Evolutionary conservation across 2,888 invertebrate genomes (phyloP), one percentile per base, ranked within the genome.

Genomic region (Hirudinaria manillensis): DNA sequence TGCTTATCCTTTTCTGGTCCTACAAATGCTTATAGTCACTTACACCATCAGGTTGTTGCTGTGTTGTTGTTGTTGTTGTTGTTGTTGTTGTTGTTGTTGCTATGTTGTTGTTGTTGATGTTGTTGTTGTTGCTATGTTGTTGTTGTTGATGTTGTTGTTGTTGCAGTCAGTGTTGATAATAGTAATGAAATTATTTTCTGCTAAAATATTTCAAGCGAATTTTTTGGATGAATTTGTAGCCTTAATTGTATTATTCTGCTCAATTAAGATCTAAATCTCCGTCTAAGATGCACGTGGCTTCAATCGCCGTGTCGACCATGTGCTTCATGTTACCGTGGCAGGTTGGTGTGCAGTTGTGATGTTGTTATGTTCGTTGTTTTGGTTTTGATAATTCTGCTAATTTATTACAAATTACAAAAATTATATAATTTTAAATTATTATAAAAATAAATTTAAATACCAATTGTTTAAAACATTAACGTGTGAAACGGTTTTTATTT

Each of bases 1-100:
- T 83, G 92, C 92, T 0, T 91, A 91, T 81, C 94, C 94, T 0
- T 87, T 92, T 61, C 88, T 93, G 78, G 87, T 93, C 24, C 86
- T 89, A 74, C 92, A 94, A 83, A 89, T 91, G 86, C 89, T 90
- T 81, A 86, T 89, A 36, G 86, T 92, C 0, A 89, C 89, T 75
- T 86, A 89, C 67, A 81, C 86, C 55, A 78, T 88, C 65, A 85
- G 82, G 85, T 84, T 68, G 21, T 32, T 34, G 19, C 19, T 34
- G 21, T n/a, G 24, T n/a, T 10, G 32, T 67, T 6, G 29, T n/a
- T 68, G 13, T 32, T 29, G 10, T 10, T n/a, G 7, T 24, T 27
- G 13, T 24, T 24, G 13, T 56, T 24, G 13, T 27, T 56, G 56
- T 56, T 56, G 6, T 56, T 56, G 56, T 56, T 27, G 13, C 27